Evolutionary conservation across 1,140 invertebrate species (phyloP), one percentile per base, ranked within the genome.

Genomic region (Aethina tumida): DNA sequence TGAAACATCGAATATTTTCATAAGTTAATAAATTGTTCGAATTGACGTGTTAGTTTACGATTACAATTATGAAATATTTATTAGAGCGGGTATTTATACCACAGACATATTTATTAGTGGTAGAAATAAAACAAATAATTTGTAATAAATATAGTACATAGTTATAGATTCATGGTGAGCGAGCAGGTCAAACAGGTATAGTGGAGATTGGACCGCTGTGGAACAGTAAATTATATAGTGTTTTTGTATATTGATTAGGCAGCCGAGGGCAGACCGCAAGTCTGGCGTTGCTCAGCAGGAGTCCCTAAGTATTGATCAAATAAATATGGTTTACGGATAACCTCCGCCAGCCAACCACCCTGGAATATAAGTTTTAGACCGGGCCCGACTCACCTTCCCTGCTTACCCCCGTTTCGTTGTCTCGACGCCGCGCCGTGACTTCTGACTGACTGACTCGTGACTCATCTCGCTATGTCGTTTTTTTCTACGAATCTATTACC

Each of bases 221-320:
- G 45, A 53, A 53, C 51, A 53, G 40, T 53, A 53, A 53, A 53
- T 53, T 53, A 53, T 53, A 53, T 41, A 51, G 49, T 48, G 51
- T 51, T 51, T 53, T 49, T 54, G 52, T 54, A 54, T 54, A 54
- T 54, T 52, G 52, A 54, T 54, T 49, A 51, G 52, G 37, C n/a
- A n/a, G n/a, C n/a, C 43, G 44, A 40, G 36, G 49, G 46, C 45
- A 52, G 52, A 52, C 52, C 52, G 46, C 46, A 47, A 49, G 52
- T 52, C 52, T 52, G 44, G 52, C 49, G 52, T 42, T 47, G 44
- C 49, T 54, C 52, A 43, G 41, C 52, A 47, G 52, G 51, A 53
- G 45, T 45, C 50, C 49, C 49, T 35, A 43, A 54, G 52, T 54
- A 54, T 54, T 54, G 52, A 54, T 54, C 52, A 54, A 54, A 54